These are phyloP conservation scores for Ochotona princeps DNA, from an alignment of 2,113 vertebrate genomes.

Conservation along the genomic window DNA sequence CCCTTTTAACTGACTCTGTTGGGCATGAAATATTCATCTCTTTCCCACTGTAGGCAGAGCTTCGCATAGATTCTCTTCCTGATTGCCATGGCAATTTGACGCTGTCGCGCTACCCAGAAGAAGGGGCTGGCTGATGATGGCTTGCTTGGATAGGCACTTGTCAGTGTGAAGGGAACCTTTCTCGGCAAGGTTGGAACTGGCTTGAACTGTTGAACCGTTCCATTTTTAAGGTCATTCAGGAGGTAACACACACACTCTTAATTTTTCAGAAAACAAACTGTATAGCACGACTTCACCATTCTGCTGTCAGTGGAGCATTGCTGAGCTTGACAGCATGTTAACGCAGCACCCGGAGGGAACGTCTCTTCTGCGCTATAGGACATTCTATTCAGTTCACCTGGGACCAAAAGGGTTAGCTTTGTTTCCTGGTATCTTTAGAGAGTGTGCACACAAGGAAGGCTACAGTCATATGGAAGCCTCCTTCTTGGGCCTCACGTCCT, in stretches of 20 bases:
- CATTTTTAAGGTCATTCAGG: slow-evolving; percentile 59
- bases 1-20: slow-evolving; percentile 41
- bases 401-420: slow-evolving; percentile 57
- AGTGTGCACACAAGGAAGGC: slow-evolving; percentile 44
- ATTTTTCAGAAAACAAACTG: slow-evolving; percentile 66
- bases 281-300: slow-evolving; percentile 62
- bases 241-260: slow-evolving; percentile 62
- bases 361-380: slow-evolving; percentile 65
- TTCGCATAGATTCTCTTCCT: slow-evolving; percentile 52
- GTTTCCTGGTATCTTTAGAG: slow-evolving; percentile 66
- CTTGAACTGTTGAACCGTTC: slow-evolving; percentile 61
- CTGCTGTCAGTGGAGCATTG: slow-evolving; percentile 57
- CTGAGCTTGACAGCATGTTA: slow-evolving; percentile 46
- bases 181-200: slow-evolving; percentile 24
- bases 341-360: slow-evolving; percentile 54
- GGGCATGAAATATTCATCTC: slow-evolving; percentile 72
- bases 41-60: slow-evolving; percentile 59
- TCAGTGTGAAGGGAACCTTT: slow-evolving; percentile 28
- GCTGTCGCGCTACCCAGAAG: slow-evolving; percentile 64
- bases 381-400: slow-evolving; percentile 49
- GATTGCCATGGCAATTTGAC: slow-evolving; percentile 68
- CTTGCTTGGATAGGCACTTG: slow-evolving; percentile 41
- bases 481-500: neutral
- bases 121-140: slow-evolving; percentile 37
- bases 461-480: slow-evolving; percentile 9